phyloP scores from a whole-genome alignment of 2,113 vertebrate species.

The Myotis lucifugus region DNA sequence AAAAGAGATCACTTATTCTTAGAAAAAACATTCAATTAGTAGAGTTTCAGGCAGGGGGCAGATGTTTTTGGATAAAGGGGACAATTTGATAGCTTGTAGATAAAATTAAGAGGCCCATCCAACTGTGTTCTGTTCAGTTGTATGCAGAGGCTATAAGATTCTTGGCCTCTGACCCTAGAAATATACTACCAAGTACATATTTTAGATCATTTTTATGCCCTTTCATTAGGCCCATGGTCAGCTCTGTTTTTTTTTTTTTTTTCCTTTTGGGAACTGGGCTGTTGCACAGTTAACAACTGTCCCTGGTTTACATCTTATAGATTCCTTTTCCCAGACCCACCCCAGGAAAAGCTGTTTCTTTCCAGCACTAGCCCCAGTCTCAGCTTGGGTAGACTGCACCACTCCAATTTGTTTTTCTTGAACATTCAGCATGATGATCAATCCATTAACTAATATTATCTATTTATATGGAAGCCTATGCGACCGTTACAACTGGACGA shows the following conservation, averaged over 20 bases:
- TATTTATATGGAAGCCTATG: no score
- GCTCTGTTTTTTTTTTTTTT: not conserved
- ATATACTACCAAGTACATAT: not conserved
- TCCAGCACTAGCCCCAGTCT: not conserved
- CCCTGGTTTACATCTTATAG: not conserved
- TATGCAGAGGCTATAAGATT: not conserved
- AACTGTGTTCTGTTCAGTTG: not conserved
- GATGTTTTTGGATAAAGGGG: constrained; percentile 1
- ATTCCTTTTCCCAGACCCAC: not conserved
- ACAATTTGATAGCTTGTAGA: not conserved
- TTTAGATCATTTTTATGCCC: not conserved
- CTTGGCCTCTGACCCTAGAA: not conserved
- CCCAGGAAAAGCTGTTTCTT: not conserved
- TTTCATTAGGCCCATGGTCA: not conserved
- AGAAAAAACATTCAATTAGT: constrained; percentile 36
- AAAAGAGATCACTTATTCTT: constrained; percentile 33
- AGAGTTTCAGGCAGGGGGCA: not conserved
- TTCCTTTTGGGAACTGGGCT: not conserved
- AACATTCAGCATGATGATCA: not conserved
- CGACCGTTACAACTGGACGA: no score
- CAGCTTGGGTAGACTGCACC: not conserved
- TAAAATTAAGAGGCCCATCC: not conserved
- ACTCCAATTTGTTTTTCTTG: not conserved
- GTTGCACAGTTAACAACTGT: not conserved
- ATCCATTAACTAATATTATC: not conserved